Evolutionary conservation across 2,113 vertebrate genomes (phyloP).

Genomic region (Nannobrachium achirus): DNA sequence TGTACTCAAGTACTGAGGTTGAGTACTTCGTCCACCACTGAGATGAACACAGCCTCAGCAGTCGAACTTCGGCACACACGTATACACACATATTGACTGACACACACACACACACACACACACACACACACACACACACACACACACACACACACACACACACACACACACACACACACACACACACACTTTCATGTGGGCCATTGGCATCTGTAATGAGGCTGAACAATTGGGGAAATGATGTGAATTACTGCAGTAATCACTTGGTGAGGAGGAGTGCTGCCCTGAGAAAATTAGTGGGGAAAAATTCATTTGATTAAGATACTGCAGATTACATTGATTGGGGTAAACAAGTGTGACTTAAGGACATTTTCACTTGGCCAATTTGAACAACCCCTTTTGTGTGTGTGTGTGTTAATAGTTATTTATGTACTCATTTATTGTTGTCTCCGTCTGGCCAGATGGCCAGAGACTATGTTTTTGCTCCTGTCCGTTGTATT

Average conservation of each 20-base stretch:
- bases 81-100: too few species aligned
- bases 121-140: not conserved
- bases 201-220: constrained; percentile 28
- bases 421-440: too few species aligned
- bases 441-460: too few species aligned
- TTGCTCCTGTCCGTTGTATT: too few species aligned
- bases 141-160: not conserved
- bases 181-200: constrained; percentile 3
- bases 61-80: too few species aligned
- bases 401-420: too few species aligned
- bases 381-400: not conserved
- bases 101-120: too few species aligned
- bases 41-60: too few species aligned
- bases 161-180: not conserved
- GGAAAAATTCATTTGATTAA: constrained; percentile 5
- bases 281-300: constrained; percentile 3
- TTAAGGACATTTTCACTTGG: constrained; percentile 1
- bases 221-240: constrained; percentile 21
- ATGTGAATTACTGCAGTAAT: constrained; percentile 24
- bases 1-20: too few species aligned
- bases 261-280: constrained; percentile 7
- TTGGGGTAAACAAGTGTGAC: constrained; percentile 15
- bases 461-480: too few species aligned
- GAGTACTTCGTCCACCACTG: too few species aligned
- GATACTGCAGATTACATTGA: constrained; percentile 9